Evolutionary conservation across 2,888 invertebrate species (phyloP), one percentile per base, ranked within the genome.

Genomic region (Hoplodrina blanda): DNA sequence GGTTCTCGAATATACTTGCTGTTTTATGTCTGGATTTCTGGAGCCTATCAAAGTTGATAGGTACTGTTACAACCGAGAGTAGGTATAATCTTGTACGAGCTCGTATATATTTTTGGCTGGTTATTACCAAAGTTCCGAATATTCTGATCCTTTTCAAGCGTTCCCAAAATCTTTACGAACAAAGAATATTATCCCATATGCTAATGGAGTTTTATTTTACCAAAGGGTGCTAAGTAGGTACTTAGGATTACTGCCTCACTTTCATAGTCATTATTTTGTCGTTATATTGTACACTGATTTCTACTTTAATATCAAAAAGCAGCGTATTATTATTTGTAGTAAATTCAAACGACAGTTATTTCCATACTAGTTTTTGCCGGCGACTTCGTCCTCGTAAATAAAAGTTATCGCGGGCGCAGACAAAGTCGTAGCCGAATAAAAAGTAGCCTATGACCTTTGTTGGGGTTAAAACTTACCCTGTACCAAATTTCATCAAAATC

Each of bases 141-240:
- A 50, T 70, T 70, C 37, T 46, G 41, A 70, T 70, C 62, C 70
- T 13, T 25, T 50, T 46, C 59, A 76, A 70, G 41, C 50, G 46
- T 52, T 44, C 25, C 11, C 20, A 59, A 62, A 59, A 46, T 62
- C 52, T 69, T 61, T 41, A 53, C 50, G 57, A 59, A 44, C 46
- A 41, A 64, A 65, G 19, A 53, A 57, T 71, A 25, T 63, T 64
- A 77, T 62, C 56, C 61, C n/a, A 8, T 57, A 61, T 57, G 78
- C 30, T 71, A 77, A 77, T 77, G 53, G 52, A 77, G 44, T 57
- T 78, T 72, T 62, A 76, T 62, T 62, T 62, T 30, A 20, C 37
- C 25, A 30, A 53, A 75, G 15, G 15, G 52, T 53, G 46, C 19
- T 56, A 46, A 46, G 46, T 46, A 17, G 15, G 17, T 46, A 17